Percentiles rank a stretch among this genome's conserved stretches.
Conservation (phyloP, 1,140 invertebrate species). For the Neodiprion fabricii region DNA sequence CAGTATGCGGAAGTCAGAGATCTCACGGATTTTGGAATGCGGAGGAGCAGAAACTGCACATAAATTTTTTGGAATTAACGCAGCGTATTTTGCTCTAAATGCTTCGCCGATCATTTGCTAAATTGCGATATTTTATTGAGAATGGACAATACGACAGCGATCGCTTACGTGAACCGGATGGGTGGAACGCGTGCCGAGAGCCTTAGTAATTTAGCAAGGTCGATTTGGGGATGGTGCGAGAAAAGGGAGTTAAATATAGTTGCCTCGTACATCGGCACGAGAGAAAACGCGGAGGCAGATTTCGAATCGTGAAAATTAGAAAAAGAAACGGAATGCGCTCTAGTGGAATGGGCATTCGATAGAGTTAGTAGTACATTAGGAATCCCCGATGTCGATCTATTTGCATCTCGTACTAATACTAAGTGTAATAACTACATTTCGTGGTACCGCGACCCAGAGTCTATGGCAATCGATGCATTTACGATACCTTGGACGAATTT, state of each 20-base stretch:
- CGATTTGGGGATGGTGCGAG: constrained; percentile 28
- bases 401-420: constrained; percentile 35
- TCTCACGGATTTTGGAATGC: constrained; percentile 19
- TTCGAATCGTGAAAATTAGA: constrained; percentile 22
- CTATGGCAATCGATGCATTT: constrained; percentile 37
- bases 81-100: constrained; percentile 22
- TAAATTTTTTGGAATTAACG: constrained; percentile 20
- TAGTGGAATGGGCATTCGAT: constrained; percentile 22
- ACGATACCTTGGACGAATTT: constrained; percentile 35
- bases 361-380: constrained; percentile 30
- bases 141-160: constrained; percentile 26
- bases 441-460: constrained; percentile 36
- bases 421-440: constrained; percentile 38
- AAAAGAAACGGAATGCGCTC: constrained; percentile 25
- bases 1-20: constrained; percentile 10
- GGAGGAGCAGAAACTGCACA: constrained; percentile 12
- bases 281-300: constrained; percentile 25
- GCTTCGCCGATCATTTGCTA: constrained; percentile 15
- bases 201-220: constrained; percentile 20
- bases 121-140: constrained; percentile 18
- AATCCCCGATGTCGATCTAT: constrained; percentile 36
- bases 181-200: constrained; percentile 16
- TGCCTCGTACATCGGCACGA: constrained; percentile 25
- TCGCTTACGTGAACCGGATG: constrained; percentile 23
- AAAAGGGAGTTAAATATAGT: constrained; percentile 23